Conservation (phyloP, 2,113 vertebrate genomes). For the Mionectes macconnelli region DNA sequence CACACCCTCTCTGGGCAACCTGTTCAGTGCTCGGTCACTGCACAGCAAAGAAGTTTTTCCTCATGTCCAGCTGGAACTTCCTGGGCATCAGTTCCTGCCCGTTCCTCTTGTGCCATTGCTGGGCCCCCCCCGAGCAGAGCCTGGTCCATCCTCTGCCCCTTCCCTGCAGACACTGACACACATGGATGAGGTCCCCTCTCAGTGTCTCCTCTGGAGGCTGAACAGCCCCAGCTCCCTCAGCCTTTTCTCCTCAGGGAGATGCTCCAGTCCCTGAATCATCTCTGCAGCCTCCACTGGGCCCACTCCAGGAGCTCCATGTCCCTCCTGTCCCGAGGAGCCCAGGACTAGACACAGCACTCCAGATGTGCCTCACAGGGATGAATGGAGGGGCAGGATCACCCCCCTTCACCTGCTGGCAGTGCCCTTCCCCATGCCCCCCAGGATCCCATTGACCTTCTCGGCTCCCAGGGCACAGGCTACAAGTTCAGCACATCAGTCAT, state of each 20-base stretch:
- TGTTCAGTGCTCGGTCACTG: not conserved
- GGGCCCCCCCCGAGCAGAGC: not conserved
- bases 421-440: not conserved
- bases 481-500: not conserved
- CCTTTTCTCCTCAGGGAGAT: not conserved
- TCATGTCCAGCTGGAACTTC: not conserved
- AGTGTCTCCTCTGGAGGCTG: not conserved
- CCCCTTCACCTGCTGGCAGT: not conserved
- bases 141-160: not conserved
- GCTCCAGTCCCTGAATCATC: not conserved
- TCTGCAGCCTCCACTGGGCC: rapidly evolving
- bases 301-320: rapidly evolving
- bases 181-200: not conserved
- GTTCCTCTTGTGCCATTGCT: not conserved
- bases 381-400: not conserved
- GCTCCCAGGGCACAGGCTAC: not conserved
- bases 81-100: not conserved
- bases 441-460: rapidly evolving
- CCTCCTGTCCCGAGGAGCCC: not conserved
- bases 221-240: not conserved
- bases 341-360: rapidly evolving
- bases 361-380: not conserved
- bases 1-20: not conserved
- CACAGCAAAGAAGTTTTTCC: not conserved
- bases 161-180: not conserved